Base-by-base conservation (phyloP, 2,888 invertebrate genomes). In the Archips xylosteana region DNA sequence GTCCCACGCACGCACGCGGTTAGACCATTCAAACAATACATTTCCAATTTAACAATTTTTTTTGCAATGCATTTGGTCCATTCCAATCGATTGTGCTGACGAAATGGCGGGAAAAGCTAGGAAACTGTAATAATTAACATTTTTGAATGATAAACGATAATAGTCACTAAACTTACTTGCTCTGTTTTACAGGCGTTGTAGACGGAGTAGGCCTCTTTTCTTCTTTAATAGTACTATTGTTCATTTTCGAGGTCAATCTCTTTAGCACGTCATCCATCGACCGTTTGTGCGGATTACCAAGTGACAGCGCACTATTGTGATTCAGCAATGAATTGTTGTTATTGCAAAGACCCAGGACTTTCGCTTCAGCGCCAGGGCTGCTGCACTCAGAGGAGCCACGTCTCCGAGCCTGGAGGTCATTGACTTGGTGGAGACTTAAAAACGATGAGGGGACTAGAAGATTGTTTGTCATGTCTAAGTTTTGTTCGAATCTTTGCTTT, bases 231-330 rank as follows among this genome's bases (percentile, higher is more conserved):
- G 96, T 96, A 85, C 96, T 97, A 88, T 96, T 96, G 88, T 97
- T 96, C 96, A 97, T 97, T 92, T 98, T 98, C 77, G 97, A 97
- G 78, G 97, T 98, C 81, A 97, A 95, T 89, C 97, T 96, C 91
- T 97, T 97, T 70, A 98, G 95, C 61, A 98, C 98, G 94, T 98
- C 98, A 94, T 98, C 98, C 98, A 98, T 98, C 76, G 98, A 97
- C 89, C 97, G 95, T 92, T 97, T 97, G 81, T 95, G 95, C 75
- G 96, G 95, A 74, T 95, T 87, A 8, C 88, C 90, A 10, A 94
- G 82, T 59, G 94, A 90, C 82, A 94, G 85, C 77, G 95, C 94
- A 76, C 93, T 94, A 84, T 96, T 96, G 81, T 96, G 96, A 84
- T 96, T 96, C 85, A 95, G 91, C 87, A 96, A 90, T 85, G 95